These are phyloP conservation scores for Echinops telfairi DNA, from an alignment of 2,113 vertebrate species.

Conservation along the genomic window DNA sequence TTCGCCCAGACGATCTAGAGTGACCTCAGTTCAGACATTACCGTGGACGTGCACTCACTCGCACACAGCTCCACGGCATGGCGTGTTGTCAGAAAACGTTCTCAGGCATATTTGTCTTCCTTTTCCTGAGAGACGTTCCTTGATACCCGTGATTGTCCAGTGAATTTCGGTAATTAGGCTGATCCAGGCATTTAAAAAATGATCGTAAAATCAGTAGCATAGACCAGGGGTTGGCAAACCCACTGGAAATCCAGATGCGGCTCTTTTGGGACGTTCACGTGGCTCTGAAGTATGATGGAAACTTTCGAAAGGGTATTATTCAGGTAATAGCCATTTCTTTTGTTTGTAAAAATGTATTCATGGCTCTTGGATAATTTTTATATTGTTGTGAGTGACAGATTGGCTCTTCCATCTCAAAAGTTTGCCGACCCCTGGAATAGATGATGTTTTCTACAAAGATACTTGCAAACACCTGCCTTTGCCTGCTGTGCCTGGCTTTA, in stretches of 20 bases:
- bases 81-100: constrained; percentile 36
- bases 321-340: too few relatives aligned
- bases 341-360: too few relatives aligned
- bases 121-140: constrained; percentile 24
- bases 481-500: neutral
- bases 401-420: too few relatives aligned
- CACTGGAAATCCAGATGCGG: too few relatives aligned
- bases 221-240: too few relatives aligned
- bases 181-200: constrained; percentile 27
- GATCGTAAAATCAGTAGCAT: neutral
- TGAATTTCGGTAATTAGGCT: constrained; percentile 12
- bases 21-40: constrained; percentile 72
- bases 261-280: too few relatives aligned
- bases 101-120: neutral
- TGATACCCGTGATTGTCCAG: neutral
- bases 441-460: neutral
- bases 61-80: constrained; percentile 60
- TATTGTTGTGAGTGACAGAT: too few relatives aligned
- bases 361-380: too few relatives aligned
- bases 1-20: constrained; percentile 47
- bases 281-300: too few relatives aligned
- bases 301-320: too few relatives aligned
- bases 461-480: constrained; percentile 11
- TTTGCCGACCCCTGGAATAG: neutral
- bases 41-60: constrained; percentile 65